Conservation (phyloP, 2,888 invertebrate genomes). For the Nymphalis polychloros region DNA sequence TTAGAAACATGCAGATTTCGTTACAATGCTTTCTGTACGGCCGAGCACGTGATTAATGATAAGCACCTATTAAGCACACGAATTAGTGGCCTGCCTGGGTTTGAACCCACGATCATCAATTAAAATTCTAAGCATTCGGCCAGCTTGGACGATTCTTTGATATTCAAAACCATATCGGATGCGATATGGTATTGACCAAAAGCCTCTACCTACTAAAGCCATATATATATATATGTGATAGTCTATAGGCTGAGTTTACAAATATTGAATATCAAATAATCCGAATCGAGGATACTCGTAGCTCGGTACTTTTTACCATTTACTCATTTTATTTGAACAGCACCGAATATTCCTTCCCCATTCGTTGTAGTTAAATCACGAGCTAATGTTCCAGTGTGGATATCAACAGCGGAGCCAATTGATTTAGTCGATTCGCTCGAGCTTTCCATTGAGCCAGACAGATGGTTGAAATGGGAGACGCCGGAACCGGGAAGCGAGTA, state of each 20-base stretch:
- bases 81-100: too few species aligned
- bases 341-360: constrained; percentile 36
- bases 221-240: background rate
- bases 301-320: constrained; percentile 25
- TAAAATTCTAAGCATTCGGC: too few species aligned
- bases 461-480: constrained; percentile 44
- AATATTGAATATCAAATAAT: constrained; percentile 28
- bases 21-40: too few species aligned
- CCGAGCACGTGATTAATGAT: too few species aligned
- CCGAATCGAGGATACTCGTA: constrained; percentile 7
- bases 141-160: too few species aligned
- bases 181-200: background rate
- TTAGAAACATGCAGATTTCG: too few species aligned
- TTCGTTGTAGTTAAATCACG: constrained; percentile 54
- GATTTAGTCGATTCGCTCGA: constrained; percentile 55
- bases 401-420: constrained; percentile 60
- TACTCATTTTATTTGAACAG: constrained; percentile 32
- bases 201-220: too few species aligned
- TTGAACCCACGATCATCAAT: too few species aligned
- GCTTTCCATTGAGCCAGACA: constrained; percentile 58
- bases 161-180: too few species aligned
- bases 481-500: constrained; percentile 48
- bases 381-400: constrained; percentile 49
- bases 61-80: too few species aligned
- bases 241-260: constrained; percentile 9